Percentiles rank a stretch among this genome's conserved stretches.
Evolutionary conservation across 2,113 vertebrate species (phyloP).

Genomic region (Dromiciops gliroides): DNA sequence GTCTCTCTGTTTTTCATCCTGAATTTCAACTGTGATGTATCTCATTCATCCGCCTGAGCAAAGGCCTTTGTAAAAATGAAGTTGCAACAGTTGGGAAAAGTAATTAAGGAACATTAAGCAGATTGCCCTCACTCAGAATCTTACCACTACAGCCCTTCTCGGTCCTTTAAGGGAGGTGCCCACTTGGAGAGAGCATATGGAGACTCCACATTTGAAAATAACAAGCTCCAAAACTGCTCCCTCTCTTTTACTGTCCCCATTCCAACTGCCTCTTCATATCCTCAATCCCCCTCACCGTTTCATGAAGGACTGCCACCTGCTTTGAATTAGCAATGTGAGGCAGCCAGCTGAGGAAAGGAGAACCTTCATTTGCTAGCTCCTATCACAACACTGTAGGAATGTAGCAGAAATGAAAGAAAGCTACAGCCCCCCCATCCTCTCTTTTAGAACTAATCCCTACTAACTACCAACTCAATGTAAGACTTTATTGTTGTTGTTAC

Average conservation of each 20-base stretch:
- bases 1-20: not conserved
- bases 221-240: slow-evolving; percentile 22
- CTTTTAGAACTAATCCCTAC: not conserved
- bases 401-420: slow-evolving; percentile 6
- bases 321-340: slow-evolving; percentile 19
- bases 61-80: slow-evolving; percentile 5
- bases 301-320: slow-evolving; percentile 56
- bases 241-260: slow-evolving; percentile 34
- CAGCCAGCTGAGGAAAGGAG: slow-evolving; percentile 18
- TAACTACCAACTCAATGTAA: not conserved
- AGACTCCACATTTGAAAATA: slow-evolving; percentile 62
- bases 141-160: not conserved
- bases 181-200: slow-evolving; percentile 19
- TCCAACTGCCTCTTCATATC: slow-evolving; percentile 37
- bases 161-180: not conserved
- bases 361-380: slow-evolving; percentile 36
- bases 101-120: not conserved
- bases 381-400: not conserved
- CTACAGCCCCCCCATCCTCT: not conserved
- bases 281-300: slow-evolving; percentile 35
- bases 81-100: slow-evolving; percentile 36
- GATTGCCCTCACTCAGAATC: not conserved
- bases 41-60: not conserved
- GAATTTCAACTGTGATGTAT: not conserved
- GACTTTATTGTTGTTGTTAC: not conserved